Evolutionary conservation across 2,888 invertebrate genomes (phyloP).

Genomic region (Ectobius pallidus): DNA sequence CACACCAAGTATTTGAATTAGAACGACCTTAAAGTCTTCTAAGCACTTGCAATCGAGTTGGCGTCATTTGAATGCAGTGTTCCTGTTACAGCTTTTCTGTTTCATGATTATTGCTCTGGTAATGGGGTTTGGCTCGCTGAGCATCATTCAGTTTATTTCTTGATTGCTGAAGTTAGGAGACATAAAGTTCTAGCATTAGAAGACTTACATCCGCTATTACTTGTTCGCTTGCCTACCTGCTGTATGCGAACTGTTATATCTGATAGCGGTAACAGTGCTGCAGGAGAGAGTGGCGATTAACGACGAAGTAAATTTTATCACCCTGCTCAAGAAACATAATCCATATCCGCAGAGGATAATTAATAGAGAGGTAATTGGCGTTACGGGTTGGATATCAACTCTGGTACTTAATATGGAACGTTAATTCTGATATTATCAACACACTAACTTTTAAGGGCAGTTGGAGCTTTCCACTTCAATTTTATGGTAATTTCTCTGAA

Average conservation of each 20-base stretch:
- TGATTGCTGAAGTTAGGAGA: conserved; percentile 5
- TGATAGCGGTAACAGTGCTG: too few species aligned
- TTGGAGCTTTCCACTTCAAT: too few species aligned
- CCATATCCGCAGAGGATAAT: conserved; percentile 33
- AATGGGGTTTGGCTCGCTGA: too few species aligned
- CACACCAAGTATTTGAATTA: too few species aligned
- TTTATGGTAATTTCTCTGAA: too few species aligned
- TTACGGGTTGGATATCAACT: conserved; percentile 21
- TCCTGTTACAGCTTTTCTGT: too few species aligned
- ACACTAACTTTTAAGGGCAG: too few species aligned
- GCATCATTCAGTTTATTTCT: conserved; percentile 8
- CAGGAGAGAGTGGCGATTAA: conserved; percentile 3
- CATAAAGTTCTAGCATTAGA: conserved; percentile 1
- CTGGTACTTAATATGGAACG: conserved; percentile 1
- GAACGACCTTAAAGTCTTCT: too few species aligned
- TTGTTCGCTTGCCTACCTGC: not conserved
- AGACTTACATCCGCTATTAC: not conserved
- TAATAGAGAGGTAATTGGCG: conserved; percentile 42
- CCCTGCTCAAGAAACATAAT: conserved; percentile 13
- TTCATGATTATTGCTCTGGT: too few species aligned
- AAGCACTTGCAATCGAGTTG: too few species aligned
- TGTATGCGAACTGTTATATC: too few species aligned
- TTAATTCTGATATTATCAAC: conserved; percentile 2
- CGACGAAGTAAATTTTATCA: conserved; percentile 22
- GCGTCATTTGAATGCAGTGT: too few species aligned